phyloP scores from a whole-genome alignment of 2,113 vertebrate genomes.

The Hyperoodon ampullatus region DNA sequence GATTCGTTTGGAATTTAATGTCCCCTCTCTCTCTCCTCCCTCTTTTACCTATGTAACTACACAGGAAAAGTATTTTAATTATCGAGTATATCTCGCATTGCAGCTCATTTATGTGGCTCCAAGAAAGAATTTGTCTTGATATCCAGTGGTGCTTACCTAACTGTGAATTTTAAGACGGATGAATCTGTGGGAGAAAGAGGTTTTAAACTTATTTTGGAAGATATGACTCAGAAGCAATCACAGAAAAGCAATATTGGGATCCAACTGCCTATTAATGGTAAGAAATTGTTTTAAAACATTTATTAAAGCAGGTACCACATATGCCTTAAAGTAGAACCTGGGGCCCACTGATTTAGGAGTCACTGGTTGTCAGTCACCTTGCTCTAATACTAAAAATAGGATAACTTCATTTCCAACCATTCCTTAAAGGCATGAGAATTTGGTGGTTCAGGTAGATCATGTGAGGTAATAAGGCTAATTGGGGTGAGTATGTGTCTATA shows the following conservation, averaged over 20 bases:
- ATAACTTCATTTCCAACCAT: not conserved
- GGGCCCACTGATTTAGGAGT: not conserved
- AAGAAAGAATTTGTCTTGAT: not conserved
- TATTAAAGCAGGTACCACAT: not conserved
- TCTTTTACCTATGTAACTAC: not conserved
- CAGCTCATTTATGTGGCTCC: not conserved
- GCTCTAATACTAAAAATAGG: not conserved
- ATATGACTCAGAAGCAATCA: not conserved
- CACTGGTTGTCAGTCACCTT: not conserved
- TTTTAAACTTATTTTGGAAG: conserved; percentile 39
- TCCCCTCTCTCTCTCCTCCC: not conserved
- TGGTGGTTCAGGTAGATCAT: not conserved
- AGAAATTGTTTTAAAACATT: not conserved
- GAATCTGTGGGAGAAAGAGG: not conserved
- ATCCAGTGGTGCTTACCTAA: not conserved
- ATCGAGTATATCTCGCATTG: not conserved
- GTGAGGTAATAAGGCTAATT: not conserved
- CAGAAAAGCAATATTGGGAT: not conserved
- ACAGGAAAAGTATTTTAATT: not conserved
- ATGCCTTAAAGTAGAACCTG: not conserved
- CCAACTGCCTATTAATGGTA: not conserved
- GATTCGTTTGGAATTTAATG: not conserved
- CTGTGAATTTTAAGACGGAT: not conserved
- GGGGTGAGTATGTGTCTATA: not conserved
- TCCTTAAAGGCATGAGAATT: not conserved